Evolutionary conservation across 2,888 invertebrate species (phyloP).

Genomic region (Coelinius sp.): DNA sequence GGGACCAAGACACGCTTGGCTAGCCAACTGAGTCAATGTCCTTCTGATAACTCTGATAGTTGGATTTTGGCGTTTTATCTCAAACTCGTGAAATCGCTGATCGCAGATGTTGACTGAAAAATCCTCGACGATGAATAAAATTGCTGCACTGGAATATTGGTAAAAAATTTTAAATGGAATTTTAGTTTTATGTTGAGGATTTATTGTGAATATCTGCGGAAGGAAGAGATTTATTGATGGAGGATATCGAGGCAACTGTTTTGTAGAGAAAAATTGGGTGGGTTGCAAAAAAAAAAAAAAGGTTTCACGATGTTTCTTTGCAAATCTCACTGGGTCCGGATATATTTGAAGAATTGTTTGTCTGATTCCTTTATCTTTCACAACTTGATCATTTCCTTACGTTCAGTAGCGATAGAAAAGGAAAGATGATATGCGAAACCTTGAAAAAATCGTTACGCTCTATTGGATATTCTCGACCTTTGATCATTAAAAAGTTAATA

Average conservation of each 20-base stretch:
- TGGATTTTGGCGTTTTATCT: conserved; percentile 82
- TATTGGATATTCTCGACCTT: too few species aligned
- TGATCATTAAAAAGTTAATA: too few species aligned
- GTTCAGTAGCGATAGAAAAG: too few species aligned
- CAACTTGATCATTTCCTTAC: too few species aligned
- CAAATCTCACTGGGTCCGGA: too few species aligned
- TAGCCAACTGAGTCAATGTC: conserved; percentile 81
- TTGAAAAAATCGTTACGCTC: too few species aligned
- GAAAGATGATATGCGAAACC: too few species aligned
- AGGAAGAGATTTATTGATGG: background rate
- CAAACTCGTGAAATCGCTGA: conserved; percentile 93
- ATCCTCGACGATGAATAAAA: conserved; percentile 91
- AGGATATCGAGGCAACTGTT: background rate
- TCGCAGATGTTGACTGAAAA: conserved; percentile 94
- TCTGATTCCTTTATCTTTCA: too few species aligned
- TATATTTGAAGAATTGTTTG: too few species aligned
- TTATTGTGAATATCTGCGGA: background rate
- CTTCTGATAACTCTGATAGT: conserved; percentile 81
- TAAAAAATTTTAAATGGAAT: background rate
- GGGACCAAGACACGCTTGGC: conserved; percentile 75
- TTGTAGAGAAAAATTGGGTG: background rate
- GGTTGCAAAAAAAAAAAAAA: too few species aligned
- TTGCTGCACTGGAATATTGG: conserved; percentile 73
- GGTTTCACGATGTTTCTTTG: too few species aligned
- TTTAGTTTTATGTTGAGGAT: background rate